Evolutionary conservation across 2,888 invertebrate species (phyloP).

Genomic region (Drosophila melanosoma): DNA sequence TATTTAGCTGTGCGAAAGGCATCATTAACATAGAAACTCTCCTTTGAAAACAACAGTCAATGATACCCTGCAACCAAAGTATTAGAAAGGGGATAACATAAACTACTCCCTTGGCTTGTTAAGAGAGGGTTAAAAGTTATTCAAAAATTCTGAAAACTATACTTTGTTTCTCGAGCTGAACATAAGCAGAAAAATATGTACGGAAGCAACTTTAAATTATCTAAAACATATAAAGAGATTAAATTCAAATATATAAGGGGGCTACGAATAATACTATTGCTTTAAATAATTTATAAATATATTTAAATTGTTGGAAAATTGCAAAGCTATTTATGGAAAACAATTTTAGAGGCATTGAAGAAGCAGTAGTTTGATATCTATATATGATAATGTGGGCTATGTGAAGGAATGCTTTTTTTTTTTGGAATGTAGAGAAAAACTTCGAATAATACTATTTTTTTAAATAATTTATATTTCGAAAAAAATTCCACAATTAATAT

Average conservation of each 20-base stretch:
- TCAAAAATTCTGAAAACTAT: not conserved
- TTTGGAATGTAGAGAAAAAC: not conserved
- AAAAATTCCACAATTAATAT: not conserved
- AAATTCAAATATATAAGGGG: not conserved
- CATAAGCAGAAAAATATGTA: not conserved
- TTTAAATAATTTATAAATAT: no score
- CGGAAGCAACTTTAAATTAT: not conserved
- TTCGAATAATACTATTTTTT: no score
- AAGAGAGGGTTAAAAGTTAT: not conserved
- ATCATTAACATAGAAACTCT: conserved; percentile 56
- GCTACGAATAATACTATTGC: not conserved
- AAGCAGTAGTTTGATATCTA: not conserved
- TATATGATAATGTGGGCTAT: conserved; percentile 4
- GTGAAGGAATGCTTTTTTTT: not conserved
- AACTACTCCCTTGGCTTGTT: not conserved
- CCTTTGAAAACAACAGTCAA: conserved; percentile 18
- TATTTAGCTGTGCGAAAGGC: conserved; percentile 64
- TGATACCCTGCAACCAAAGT: conserved; percentile 34
- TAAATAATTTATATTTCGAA: not conserved
- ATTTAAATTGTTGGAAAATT: conserved; percentile 1
- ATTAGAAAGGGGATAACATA: not conserved
- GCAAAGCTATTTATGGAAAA: conserved; percentile 23
- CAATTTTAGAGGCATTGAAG: not conserved
- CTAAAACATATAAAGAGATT: not conserved
- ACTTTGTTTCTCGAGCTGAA: not conserved